These are phyloP conservation scores for Aspiorhynchus laticeps DNA, from an alignment of 2,113 vertebrate species.

Conservation along the genomic window DNA sequence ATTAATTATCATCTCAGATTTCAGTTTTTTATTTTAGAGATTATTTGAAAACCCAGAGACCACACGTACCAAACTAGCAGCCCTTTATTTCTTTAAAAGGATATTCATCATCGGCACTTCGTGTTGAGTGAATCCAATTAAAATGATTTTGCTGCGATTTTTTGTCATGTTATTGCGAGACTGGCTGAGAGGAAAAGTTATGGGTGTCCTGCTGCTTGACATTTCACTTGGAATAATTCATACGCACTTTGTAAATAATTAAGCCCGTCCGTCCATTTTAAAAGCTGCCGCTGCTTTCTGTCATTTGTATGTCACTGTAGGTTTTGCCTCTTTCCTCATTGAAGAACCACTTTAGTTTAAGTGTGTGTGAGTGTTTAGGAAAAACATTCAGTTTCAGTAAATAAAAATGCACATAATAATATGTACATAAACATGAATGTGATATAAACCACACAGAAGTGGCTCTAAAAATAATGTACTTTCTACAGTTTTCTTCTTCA, in stretches of 20 bases:
- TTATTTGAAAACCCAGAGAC: neutral
- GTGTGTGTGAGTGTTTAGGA: conserved; percentile 7
- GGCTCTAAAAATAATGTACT: neutral
- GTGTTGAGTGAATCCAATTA: conserved; percentile 34
- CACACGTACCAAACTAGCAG: neutral
- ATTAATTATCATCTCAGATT: neutral
- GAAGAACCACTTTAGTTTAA: neutral
- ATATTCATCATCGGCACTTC: neutral
- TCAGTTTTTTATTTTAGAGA: neutral
- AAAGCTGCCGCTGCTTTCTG: conserved; percentile 46
- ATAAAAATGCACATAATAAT: neutral
- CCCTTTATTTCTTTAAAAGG: conserved; percentile 1
- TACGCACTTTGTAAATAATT: conserved; percentile 70
- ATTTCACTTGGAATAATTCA: conserved; percentile 72
- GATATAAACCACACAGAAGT: conserved; percentile 6
- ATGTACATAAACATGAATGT: neutral
- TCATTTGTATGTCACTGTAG: conserved; percentile 39
- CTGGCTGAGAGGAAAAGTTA: conserved; percentile 59
- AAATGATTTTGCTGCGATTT: neutral
- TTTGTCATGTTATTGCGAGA: neutral
- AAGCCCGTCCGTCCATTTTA: conserved; percentile 57
- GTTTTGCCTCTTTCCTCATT: conserved; percentile 36
- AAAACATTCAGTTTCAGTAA: neutral
- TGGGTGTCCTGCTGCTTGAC: conserved; percentile 56
- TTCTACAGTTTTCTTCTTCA: neutral